Base-by-base conservation (phyloP, 1,140 invertebrate genomes). In the Oryctes rhinoceros region DNA sequence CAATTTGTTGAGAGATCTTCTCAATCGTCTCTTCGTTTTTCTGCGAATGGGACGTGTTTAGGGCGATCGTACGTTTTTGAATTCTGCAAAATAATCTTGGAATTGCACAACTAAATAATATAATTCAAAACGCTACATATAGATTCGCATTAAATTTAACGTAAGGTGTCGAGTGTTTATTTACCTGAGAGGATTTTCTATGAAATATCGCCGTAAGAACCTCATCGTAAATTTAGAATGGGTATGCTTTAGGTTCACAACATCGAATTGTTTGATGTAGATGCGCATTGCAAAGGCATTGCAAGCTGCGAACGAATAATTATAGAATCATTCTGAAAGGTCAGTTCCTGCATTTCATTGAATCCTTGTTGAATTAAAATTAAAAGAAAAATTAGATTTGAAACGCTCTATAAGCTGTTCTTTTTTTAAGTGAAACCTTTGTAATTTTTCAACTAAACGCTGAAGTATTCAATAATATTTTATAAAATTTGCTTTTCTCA, bases 1-100 rank as follows among this genome's bases (percentile, higher is more conserved):
- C 97, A 82, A 98, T 88, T 80, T 84, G 86, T 78, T 78, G 5
- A 3, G 47, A 10, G 18, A 78, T 78, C 37, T 59, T 78, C 49
- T 20, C 4, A 48, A 76, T 49, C 11, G 75, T 15, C 6, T 76
- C 75, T 15, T 76, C 47, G 20, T 76, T 44, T 39, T 44, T 76
- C 15, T 76, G 75, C 37, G 15, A 18, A 49, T 39, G 48, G 47
- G 4, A 13, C n/a, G 75, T 4, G n/a, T 37, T 76, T 30, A 71
- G 30, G 20, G 24, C 11, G 35, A 76, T 44, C 0, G 74, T 44
- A 13, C 74, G 74, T 44, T 44, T 76, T 20, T 76, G 74, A 39
- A 37, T 39, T 30, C 75, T 76, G 20, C 4, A 76, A 76, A 71
- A 59, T 44, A 44, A 44, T 44, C 5, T 44, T 44, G 39, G 9